Percentiles rank a stretch among this genome's conserved stretches.
phyloP scores from a whole-genome alignment of 2,797 vertebrate genomes.

The Danio tinwini region DNA sequence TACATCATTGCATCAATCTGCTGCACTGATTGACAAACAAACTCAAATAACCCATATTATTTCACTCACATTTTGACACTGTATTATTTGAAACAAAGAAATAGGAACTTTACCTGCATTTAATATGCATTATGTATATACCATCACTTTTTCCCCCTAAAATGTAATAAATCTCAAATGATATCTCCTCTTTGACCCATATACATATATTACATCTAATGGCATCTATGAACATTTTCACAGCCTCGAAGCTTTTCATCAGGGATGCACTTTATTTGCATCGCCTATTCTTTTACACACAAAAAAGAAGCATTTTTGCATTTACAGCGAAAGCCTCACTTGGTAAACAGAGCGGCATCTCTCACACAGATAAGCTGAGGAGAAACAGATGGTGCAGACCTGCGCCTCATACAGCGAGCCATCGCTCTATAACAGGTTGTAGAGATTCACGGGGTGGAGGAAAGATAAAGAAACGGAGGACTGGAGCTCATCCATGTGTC shows the following conservation, averaged over 20 bases:
- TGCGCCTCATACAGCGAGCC: constrained; percentile 36
- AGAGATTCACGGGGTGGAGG: constrained; percentile 33
- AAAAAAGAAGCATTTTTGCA: constrained; percentile 22
- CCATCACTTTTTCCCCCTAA: no score
- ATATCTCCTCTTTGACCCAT: background rate
- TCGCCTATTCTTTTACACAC: constrained; percentile 6
- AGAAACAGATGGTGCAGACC: constrained; percentile 52
- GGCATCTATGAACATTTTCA: background rate
- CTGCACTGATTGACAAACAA: no score
- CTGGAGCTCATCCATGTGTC: constrained; percentile 64
- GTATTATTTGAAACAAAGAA: no score
- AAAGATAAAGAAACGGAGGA: constrained; percentile 63
- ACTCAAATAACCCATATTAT: no score
- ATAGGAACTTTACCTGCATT: no score
- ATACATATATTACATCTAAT: background rate
- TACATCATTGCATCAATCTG: no score
- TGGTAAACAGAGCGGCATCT: constrained; percentile 46
- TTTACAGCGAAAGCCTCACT: constrained; percentile 18
- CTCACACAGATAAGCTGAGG: constrained; percentile 50
- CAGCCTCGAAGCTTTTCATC: constrained; percentile 7
- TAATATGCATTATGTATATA: no score
- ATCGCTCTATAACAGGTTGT: constrained; percentile 46
- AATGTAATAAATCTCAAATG: no score
- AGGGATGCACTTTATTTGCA: constrained; percentile 20
- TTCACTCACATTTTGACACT: no score